Conservation (phyloP, 2,888 invertebrate species). For the Cheilosia scutellata region DNA sequence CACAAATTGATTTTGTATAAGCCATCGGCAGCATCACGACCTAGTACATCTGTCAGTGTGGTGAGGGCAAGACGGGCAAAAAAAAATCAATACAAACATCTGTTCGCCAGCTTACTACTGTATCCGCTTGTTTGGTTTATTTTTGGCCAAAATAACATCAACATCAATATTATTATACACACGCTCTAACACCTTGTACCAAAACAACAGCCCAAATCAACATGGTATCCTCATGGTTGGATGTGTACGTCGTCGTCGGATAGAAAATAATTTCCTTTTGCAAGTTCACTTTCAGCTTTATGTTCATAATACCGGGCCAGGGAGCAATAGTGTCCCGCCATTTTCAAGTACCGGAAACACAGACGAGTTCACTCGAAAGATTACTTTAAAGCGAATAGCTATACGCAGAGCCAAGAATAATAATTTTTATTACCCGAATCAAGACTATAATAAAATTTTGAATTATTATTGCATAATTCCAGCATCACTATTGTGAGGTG, state of each 20-base stretch:
- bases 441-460: slow-evolving; percentile 56
- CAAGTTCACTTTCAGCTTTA: slow-evolving; percentile 20
- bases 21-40: slow-evolving; percentile 5
- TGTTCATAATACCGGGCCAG: slow-evolving; percentile 6
- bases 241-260: background rate
- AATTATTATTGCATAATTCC: slow-evolving; percentile 71
- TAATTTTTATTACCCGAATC: slow-evolving; percentile 55
- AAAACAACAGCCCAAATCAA: slow-evolving; percentile 25
- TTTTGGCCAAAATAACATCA: slow-evolving; percentile 56
- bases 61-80: background rate
- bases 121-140: slow-evolving; percentile 55
- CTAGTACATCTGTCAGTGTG: background rate
- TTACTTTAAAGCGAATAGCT: background rate
- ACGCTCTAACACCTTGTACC: slow-evolving; percentile 53
- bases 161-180: slow-evolving; percentile 48
- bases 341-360: slow-evolving; percentile 36
- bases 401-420: too few relatives aligned
- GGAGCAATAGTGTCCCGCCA: slow-evolving; percentile 55
- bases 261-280: slow-evolving; percentile 27
- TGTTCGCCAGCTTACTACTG: slow-evolving; percentile 30
- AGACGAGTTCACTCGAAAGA: background rate
- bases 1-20: slow-evolving; percentile 38
- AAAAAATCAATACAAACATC: slow-evolving; percentile 55
- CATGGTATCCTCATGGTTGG: slow-evolving; percentile 12
- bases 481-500: slow-evolving; percentile 59